phyloP scores from a whole-genome alignment of 2,888 invertebrate genomes.

The Artemia sinica region DNA sequence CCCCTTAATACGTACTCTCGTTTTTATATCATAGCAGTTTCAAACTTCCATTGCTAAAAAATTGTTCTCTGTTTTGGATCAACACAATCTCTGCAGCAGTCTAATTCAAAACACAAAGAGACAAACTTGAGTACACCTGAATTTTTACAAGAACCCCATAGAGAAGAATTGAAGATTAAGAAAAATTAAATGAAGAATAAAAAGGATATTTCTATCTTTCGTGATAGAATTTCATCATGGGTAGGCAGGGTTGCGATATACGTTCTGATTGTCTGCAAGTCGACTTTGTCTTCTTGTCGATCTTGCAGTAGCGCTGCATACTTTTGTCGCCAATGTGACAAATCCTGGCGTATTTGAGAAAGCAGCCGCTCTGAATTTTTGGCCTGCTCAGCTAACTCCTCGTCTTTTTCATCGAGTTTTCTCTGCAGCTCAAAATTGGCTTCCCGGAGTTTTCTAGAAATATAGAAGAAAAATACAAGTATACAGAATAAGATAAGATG shows the following conservation, averaged over 20 bases:
- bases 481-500: too few relatives aligned
- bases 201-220: constrained; percentile 5
- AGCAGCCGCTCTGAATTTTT: background rate
- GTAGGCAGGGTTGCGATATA: constrained; percentile 9
- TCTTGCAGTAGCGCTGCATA: constrained; percentile 6
- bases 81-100: too few relatives aligned
- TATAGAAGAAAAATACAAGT: too few relatives aligned
- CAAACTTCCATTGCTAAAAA: too few relatives aligned
- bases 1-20: too few relatives aligned
- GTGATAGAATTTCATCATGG: background rate
- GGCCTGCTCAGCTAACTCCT: constrained; percentile 4
- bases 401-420: background rate
- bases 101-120: too few relatives aligned
- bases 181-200: background rate
- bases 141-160: too few relatives aligned
- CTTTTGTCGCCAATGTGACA: background rate
- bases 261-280: constrained; percentile 6
- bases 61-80: too few relatives aligned
- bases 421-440: background rate
- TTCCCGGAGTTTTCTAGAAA: background rate
- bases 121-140: too few relatives aligned
- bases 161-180: too few relatives aligned
- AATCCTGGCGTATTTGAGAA: constrained; percentile 6
- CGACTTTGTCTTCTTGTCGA: background rate
- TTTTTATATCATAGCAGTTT: too few relatives aligned